A percentile compares a stretch with the other conserved stretches of the same genome.
phyloP scores from a whole-genome alignment of 2,888 invertebrate species.

The Blastobasis adustella region DNA sequence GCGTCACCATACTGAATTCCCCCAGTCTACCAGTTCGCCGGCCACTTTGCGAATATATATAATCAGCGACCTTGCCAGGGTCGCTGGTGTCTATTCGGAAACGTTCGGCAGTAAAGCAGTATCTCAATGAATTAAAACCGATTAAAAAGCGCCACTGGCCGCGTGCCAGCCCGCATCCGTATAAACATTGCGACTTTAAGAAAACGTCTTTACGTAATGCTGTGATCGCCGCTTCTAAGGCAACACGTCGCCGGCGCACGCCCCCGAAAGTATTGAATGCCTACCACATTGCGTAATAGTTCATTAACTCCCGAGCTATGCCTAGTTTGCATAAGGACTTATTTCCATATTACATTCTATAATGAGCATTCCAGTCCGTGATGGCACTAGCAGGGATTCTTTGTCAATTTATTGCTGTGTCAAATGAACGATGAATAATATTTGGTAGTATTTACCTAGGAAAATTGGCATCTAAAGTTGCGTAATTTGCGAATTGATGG shows the following conservation, averaged over 20 bases:
- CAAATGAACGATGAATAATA: no score
- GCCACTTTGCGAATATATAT: constrained; percentile 24
- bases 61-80: constrained; percentile 58
- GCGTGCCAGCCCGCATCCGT: constrained; percentile 55
- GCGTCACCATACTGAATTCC: not conserved
- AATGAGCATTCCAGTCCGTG: not conserved
- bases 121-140: constrained; percentile 67
- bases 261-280: constrained; percentile 3
- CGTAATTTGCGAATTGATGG: no score
- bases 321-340: not conserved
- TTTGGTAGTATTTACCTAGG: no score
- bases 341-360: not conserved
- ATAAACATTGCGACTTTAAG: constrained; percentile 68
- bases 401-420: no score
- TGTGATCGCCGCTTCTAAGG: constrained; percentile 7
- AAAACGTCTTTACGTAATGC: constrained; percentile 61
- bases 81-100: constrained; percentile 54
- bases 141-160: constrained; percentile 68
- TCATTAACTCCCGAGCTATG: constrained; percentile 3
- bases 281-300: constrained; percentile 5
- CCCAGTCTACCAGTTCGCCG: constrained; percentile 18
- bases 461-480: no score
- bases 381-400: no score
- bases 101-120: constrained; percentile 57
- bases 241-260: constrained; percentile 3